Evolutionary conservation across 2,113 vertebrate genomes (phyloP).

Genomic region (Rhea americana): DNA sequence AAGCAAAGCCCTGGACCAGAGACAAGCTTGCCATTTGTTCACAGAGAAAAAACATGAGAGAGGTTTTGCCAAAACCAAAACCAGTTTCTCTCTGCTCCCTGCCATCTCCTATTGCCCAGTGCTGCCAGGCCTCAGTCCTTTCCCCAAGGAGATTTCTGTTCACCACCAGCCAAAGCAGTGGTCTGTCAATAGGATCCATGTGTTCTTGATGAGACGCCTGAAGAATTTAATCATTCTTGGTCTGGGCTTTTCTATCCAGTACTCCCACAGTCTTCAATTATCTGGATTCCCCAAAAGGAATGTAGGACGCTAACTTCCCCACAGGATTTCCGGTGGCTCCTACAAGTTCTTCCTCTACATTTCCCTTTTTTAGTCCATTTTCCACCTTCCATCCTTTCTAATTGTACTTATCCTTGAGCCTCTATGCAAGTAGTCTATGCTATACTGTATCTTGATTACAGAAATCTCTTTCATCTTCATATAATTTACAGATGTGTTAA

Average conservation of each 20-base stretch:
- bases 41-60: neutral
- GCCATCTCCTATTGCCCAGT: neutral
- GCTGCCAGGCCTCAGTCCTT: neutral
- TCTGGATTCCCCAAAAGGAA: neutral
- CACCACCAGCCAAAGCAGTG: neutral
- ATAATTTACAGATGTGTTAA: neutral
- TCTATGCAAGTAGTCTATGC: neutral
- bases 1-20: neutral
- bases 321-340: neutral
- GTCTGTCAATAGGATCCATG: neutral
- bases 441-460: accelerated
- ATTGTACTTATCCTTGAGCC: neutral
- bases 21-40: neutral
- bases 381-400: neutral
- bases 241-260: conserved; percentile 2
- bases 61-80: conserved; percentile 23
- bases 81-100: neutral
- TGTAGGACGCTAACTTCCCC: conserved; percentile 1
- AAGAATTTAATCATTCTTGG: neutral
- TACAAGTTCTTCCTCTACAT: neutral
- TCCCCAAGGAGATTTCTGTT: neutral
- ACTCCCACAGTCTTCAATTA: conserved; percentile 24
- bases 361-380: neutral
- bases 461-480: neutral
- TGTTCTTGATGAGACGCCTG: neutral